These are phyloP conservation scores for Channa argus DNA, from an alignment of 2,113 vertebrate genomes.

Conservation along the genomic window DNA sequence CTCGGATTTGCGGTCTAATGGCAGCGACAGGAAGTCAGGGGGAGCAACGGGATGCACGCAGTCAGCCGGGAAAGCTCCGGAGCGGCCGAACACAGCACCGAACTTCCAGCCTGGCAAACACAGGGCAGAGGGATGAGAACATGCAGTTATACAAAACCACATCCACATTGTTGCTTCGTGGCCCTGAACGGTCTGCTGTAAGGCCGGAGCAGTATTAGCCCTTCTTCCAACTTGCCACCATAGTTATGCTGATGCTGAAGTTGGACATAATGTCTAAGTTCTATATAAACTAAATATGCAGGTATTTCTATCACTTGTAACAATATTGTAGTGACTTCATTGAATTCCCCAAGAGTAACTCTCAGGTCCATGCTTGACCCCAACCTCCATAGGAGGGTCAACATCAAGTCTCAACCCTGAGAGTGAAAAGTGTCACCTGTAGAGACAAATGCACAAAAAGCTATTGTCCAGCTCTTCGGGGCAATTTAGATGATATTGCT, in stretches of 20 bases:
- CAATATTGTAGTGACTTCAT: not conserved
- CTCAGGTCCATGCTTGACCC: no score
- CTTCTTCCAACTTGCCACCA: not conserved
- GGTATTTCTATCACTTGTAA: not conserved
- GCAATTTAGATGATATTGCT: no score
- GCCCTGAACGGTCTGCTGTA: no score
- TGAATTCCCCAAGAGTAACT: not conserved
- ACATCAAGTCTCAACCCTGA: no score
- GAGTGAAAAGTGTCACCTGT: no score
- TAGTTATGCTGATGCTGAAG: not conserved
- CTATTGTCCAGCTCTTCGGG: no score
- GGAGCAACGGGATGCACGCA: constrained; percentile 89
- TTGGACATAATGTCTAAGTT: no score
- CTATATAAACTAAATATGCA: no score
- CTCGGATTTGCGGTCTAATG: constrained; percentile 84
- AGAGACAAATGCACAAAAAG: no score
- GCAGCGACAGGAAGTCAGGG: constrained; percentile 91
- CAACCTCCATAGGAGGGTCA: no score
- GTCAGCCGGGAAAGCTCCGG: constrained; percentile 89
- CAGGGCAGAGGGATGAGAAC: constrained; percentile 2
- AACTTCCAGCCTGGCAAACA: constrained; percentile 93
- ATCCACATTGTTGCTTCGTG: not conserved
- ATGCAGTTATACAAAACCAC: not conserved
- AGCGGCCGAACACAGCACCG: constrained; percentile 89
- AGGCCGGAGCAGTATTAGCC: not conserved